Conservation (phyloP, 2,113 vertebrate species). For the Chaenocephalus aceratus region DNA sequence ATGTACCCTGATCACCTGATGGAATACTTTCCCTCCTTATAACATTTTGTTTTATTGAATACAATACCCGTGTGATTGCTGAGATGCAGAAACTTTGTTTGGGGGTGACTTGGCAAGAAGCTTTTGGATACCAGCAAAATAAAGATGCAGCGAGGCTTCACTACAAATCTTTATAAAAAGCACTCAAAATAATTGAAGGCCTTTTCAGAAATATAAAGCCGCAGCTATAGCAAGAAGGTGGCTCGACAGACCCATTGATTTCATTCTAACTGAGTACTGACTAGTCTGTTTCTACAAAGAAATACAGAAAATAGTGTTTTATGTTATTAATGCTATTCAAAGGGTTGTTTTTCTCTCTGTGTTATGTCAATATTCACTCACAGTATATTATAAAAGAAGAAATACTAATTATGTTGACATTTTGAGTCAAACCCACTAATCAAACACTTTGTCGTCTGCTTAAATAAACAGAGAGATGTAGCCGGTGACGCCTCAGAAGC, state of each 20-base stretch:
- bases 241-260: constrained; percentile 10
- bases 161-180: constrained; percentile 42
- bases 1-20: neutral
- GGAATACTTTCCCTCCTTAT: neutral
- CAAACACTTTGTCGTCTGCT: neutral
- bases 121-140: constrained; percentile 10
- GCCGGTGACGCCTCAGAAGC: constrained; percentile 95
- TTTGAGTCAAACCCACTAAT: neutral
- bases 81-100: constrained; percentile 8
- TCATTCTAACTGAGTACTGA: constrained; percentile 8
- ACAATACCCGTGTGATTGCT: neutral
- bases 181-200: constrained; percentile 48
- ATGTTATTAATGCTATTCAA: neutral
- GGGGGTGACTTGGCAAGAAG: constrained; percentile 32
- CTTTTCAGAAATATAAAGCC: constrained; percentile 25
- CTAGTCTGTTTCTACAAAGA: neutral
- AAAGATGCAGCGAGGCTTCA: constrained; percentile 7
- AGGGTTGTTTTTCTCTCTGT: neutral
- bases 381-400: neutral
- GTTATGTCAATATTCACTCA: neutral
- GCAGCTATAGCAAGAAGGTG: neutral
- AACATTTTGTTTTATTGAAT: constrained; percentile 10
- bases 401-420: neutral
- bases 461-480: constrained; percentile 85
- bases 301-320: no score